These are phyloP conservation scores for Drosophila buzzatii DNA, from an alignment of 2,888 invertebrate species.

Conservation along the genomic window DNA sequence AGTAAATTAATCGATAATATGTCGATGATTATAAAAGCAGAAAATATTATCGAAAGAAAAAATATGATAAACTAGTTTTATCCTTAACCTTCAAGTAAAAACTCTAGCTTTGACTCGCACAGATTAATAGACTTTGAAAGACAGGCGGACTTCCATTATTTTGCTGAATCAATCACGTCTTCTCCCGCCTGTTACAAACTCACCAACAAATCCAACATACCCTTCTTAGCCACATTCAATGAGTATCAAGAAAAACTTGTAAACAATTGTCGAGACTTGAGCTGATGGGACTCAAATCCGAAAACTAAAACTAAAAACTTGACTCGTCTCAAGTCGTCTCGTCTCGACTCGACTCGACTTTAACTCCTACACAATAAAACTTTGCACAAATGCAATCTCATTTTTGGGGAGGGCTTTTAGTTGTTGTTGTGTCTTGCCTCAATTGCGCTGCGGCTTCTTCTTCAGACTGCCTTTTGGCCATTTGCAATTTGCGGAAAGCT, in stretches of 20 bases:
- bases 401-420: constrained; percentile 31
- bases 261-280: constrained; percentile 43
- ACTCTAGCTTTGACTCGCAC: too few relatives aligned
- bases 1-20: too few relatives aligned
- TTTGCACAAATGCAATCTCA: constrained; percentile 54
- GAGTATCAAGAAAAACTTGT: constrained; percentile 23
- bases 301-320: constrained; percentile 7
- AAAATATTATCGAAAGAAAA: too few relatives aligned
- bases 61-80: too few relatives aligned
- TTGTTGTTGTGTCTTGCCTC: constrained; percentile 13
- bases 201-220: not conserved
- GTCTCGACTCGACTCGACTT: constrained; percentile 2
- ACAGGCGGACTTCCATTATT: not conserved
- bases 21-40: too few relatives aligned
- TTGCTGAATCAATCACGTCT: too few relatives aligned
- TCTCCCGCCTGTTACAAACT: not conserved
- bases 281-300: constrained; percentile 9
- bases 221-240: not conserved
- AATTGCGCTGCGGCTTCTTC: constrained; percentile 56
- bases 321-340: constrained; percentile 3
- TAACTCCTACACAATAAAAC: constrained; percentile 48
- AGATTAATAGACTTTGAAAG: too few relatives aligned
- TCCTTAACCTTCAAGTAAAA: too few relatives aligned
- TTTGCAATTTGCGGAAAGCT: constrained; percentile 56
- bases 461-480: constrained; percentile 55